Evolutionary conservation across 2,888 invertebrate species (phyloP).

Genomic region (Danaus chrysippus): DNA sequence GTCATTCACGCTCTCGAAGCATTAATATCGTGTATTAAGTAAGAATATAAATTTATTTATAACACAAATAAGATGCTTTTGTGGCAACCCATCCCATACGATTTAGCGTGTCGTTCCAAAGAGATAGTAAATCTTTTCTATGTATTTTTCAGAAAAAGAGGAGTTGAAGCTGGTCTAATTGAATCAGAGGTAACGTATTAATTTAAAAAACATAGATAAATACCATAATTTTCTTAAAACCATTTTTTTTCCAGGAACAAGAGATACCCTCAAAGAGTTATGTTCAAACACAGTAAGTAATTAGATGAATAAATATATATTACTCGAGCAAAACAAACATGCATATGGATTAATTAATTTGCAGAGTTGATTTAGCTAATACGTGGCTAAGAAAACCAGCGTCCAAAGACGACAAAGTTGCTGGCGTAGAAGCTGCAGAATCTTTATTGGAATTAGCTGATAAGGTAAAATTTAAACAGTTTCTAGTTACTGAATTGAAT

Average conservation of each 20-base stretch:
- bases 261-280: constrained; percentile 48
- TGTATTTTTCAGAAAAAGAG: constrained; percentile 24
- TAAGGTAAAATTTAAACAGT: constrained; percentile 41
- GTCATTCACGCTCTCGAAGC: constrained; percentile 55
- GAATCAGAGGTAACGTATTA: constrained; percentile 21
- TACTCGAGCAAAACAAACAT: background rate
- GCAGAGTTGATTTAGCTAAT: constrained; percentile 56
- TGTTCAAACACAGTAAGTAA: constrained; percentile 59
- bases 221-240: background rate
- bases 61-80: no score
- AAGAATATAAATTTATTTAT: constrained; percentile 22
- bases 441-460: constrained; percentile 53
- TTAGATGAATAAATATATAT: background rate
- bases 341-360: constrained; percentile 1
- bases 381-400: constrained; percentile 55
- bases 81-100: no score
- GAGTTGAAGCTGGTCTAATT: constrained; percentile 25
- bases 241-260: constrained; percentile 40
- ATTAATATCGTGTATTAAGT: constrained; percentile 52
- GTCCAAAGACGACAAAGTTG: constrained; percentile 44
- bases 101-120: no score
- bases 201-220: background rate
- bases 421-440: constrained; percentile 51
- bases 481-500: background rate
- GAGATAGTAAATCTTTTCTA: background rate